Evolutionary conservation across 92 coral and sea anemone species (phyloP).

Genomic region (Porites rus): DNA sequence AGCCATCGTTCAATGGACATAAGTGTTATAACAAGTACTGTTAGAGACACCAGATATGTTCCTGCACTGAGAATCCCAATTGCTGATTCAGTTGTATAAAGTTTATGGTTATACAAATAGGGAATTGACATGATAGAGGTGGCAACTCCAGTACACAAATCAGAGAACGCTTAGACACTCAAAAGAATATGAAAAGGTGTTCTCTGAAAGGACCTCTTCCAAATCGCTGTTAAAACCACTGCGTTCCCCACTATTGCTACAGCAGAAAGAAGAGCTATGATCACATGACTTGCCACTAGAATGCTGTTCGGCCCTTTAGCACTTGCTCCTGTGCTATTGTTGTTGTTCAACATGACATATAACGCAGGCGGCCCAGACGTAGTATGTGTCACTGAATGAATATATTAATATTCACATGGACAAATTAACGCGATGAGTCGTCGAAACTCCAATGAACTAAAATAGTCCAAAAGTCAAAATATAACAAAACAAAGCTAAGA

Average conservation of each 20-base stretch:
- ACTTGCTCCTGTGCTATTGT: too few species aligned
- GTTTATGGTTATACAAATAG: neutral
- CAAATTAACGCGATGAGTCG: too few species aligned
- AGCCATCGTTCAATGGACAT: slow-evolving; percentile 29
- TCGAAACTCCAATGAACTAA: too few species aligned
- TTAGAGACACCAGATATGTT: neutral
- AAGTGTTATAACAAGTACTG: neutral
- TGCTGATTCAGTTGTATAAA: neutral
- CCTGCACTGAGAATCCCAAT: neutral
- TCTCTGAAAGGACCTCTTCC: slow-evolving; percentile 6
- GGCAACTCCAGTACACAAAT: slow-evolving; percentile 17
- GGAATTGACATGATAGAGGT: neutral
- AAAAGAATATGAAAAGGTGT: slow-evolving; percentile 10
- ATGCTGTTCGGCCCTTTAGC: too few species aligned
- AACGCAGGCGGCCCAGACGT: too few species aligned
- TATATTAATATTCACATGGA: too few species aligned
- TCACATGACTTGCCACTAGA: neutral
- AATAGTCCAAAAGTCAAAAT: too few species aligned
- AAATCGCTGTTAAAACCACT: slow-evolving; percentile 16
- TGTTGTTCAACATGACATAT: too few species aligned
- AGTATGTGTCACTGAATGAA: too few species aligned
- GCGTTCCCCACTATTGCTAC: slow-evolving; percentile 19
- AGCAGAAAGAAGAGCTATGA: slow-evolving; percentile 9
- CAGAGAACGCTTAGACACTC: slow-evolving; percentile 14
- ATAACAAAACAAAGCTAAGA: too few species aligned